phyloP scores from a whole-genome alignment of 2,888 invertebrate genomes.

The Aromia moschata region DNA sequence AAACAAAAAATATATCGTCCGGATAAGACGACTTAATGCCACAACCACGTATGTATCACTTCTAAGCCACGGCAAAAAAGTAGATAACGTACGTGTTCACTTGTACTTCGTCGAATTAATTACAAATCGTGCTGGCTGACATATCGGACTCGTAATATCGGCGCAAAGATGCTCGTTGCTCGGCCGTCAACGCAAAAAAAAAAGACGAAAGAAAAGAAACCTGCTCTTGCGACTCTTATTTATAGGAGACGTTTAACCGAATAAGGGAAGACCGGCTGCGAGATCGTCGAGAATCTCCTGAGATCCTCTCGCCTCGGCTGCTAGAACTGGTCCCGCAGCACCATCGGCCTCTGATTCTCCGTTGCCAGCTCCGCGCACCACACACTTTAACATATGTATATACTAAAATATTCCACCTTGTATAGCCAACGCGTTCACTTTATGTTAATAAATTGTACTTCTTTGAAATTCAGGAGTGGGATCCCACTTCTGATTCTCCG shows the following conservation, averaged over 20 bases:
- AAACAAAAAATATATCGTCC: no score
- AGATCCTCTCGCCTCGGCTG: constrained; percentile 48
- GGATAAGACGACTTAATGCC: no score
- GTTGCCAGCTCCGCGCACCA: background rate
- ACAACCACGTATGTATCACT: background rate
- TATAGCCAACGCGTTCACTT: no score
- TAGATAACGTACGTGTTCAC: background rate
- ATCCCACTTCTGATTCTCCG: no score
- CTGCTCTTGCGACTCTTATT: constrained; percentile 47
- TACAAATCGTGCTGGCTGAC: constrained; percentile 39
- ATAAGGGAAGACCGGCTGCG: constrained; percentile 48
- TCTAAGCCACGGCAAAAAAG: background rate
- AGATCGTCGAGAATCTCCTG: constrained; percentile 46
- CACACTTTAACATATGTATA: no score
- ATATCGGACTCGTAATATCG: constrained; percentile 44
- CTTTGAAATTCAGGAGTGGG: no score
- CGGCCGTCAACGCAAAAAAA: constrained; percentile 5
- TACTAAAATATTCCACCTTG: no score
- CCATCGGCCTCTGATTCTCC: constrained; percentile 19
- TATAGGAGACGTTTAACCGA: constrained; percentile 48
- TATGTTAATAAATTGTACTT: no score
- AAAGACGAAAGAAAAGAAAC: constrained; percentile 26
- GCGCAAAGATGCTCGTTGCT: constrained; percentile 30
- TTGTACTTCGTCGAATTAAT: constrained; percentile 15
- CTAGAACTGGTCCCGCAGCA: constrained; percentile 48